Evolutionary conservation across 2,888 invertebrate species (phyloP).

Genomic region (Imbricaverruca yamaguchii): DNA sequence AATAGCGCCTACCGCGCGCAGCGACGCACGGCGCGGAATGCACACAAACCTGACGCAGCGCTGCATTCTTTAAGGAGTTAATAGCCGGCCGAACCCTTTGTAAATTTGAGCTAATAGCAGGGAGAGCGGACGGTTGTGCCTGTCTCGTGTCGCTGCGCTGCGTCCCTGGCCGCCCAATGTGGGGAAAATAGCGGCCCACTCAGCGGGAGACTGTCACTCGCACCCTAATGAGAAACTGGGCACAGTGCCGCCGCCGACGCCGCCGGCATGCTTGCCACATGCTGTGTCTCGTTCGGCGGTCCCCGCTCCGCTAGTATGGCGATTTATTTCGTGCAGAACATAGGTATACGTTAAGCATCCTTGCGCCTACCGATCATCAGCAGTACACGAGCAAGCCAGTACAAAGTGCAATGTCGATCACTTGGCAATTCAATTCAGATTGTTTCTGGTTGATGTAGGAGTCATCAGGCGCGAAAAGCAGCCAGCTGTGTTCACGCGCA

Average conservation of each 20-base stretch:
- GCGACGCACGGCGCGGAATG: conserved; percentile 6
- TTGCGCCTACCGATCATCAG: no score
- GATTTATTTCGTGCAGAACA: not conserved
- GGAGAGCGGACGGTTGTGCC: not conserved
- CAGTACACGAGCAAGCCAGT: no score
- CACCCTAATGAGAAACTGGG: not conserved
- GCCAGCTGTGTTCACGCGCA: no score
- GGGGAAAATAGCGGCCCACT: not conserved
- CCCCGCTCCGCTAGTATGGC: not conserved
- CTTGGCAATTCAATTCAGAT: no score
- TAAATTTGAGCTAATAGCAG: not conserved
- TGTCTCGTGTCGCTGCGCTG: not conserved
- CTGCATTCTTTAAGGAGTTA: not conserved
- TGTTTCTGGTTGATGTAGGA: no score
- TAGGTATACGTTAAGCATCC: no score
- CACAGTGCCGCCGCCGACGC: not conserved
- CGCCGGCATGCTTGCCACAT: not conserved
- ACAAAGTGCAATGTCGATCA: no score
- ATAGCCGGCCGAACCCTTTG: conserved; percentile 5
- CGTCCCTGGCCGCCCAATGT: not conserved
- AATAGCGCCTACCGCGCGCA: conserved; percentile 1
- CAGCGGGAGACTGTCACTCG: not conserved
- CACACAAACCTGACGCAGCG: conserved; percentile 2
- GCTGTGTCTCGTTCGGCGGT: not conserved
- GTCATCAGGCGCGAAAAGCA: no score